Base-by-base conservation (phyloP, 2,113 vertebrate genomes). In the Vulpes vulpes region DNA sequence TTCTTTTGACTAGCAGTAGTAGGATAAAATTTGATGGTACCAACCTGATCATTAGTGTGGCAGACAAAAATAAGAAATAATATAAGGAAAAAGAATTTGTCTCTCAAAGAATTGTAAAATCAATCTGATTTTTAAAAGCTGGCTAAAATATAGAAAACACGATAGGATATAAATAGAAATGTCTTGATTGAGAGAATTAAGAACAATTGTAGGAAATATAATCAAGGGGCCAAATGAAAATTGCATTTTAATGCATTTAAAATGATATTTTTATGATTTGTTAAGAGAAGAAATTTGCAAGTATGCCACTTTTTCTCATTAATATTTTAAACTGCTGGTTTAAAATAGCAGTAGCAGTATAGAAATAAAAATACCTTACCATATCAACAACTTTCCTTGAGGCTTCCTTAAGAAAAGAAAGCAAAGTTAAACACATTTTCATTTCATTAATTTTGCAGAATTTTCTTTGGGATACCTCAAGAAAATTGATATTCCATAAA, bases 341-440 rank as follows among this genome's bases (percentile, higher is more conserved):
- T 57, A 94, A 85, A 32, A 12, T 11, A 86, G 35, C 38, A 43
- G 19, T 4, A 11, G 0, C 11, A 38, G 1, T 16, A 65, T 51
- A 38, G 38, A 87, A 51, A 27, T 86, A 74, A 87, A 91, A 80
- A 60, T n/a, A 80, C 5, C 80, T 91, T 92, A 92, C 78, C 30
- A 27, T 17, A 62, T 78, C 83, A 83, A 32, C 32, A 38, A 43
- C 30, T 11, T 87, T 91, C 49, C 76, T 88, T 14, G 81, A 55
- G 67, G 65, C 78, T 62, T 83, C 20, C 82, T 88, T 74, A 67
- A 91, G 76, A 59, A 88, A 67, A 62, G 64, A 32, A 65, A 32
- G n/a, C 59, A 19, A 23, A 27, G 73, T 82, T n/a, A 81, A 49
- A 81, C 12, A 73, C 1, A 51, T 49, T 62, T 3, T 82, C 11